Evolutionary conservation across 2,888 invertebrate species (phyloP), one percentile per base, ranked within the genome.

Genomic region (Zhuqinia jingwanae): DNA sequence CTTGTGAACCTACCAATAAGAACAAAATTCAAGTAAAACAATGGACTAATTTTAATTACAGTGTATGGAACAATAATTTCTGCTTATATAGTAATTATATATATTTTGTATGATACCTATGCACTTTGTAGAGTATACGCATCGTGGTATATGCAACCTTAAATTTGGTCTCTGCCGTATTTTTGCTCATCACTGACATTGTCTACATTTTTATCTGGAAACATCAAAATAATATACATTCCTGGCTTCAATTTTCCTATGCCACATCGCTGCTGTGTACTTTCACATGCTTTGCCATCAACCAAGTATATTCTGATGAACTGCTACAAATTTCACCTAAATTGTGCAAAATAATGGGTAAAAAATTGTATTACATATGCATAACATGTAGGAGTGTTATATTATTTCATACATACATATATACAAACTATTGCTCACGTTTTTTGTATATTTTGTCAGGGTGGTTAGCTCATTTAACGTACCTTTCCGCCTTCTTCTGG

Each of bases 221-320:
- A 65, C 50, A 82, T 63, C 87, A 88, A 36, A 87, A 88, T 50
- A 88, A 87, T 27, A 75, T 88, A 56, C 88, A 88, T 63, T 87
- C 85, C 8, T 88, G 88, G 88, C 79, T 88, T 3, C 88, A 87
- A 27, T 87, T 87, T 25, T 79, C 85, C 1, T 88, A 86, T 63
- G 77, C 79, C 0, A 84, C 84, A 11, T 85, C 87, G 1, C 79
- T 87, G n/a, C 58, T 88, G 27, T 78, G 58, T 22, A 81, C 88
- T 2, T 88, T 82, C 45, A 75, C 42, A 25, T 22, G 65, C 10
- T 82, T 88, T 60, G 80, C 63, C 0, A 65, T 88, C 47, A 85
- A 65, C 53, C 82, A 79, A 45, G 0, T 50, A 17, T 87, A 78
- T 77, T 87, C 87, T 10, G 5, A 45, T 1, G 42, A 87, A 10